Conservation (phyloP, 2,797 vertebrate species). For the Morus bassanus region DNA sequence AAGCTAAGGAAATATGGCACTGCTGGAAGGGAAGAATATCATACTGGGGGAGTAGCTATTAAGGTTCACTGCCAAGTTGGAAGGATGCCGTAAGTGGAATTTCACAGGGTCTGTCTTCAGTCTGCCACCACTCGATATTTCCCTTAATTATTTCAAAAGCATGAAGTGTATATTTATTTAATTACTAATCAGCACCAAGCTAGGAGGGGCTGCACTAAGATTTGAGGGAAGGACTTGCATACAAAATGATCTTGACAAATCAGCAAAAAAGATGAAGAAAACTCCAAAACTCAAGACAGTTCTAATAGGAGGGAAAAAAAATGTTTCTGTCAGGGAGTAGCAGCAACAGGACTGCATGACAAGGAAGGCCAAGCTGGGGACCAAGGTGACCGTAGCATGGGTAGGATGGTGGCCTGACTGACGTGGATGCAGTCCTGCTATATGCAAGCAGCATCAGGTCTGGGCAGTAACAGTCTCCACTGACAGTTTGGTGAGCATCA, state of each 20-base stretch:
- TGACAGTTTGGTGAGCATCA: not conserved
- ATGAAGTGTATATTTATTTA: conserved; percentile 68
- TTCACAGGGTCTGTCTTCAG: conserved; percentile 51
- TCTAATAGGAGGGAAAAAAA: not conserved
- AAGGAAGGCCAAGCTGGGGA: not conserved
- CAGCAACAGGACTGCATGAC: not conserved
- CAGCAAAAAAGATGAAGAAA: not conserved
- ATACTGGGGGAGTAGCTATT: conserved; percentile 45
- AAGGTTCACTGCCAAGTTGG: conserved; percentile 29
- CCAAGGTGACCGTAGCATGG: rapidly evolving
- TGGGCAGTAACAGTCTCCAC: not conserved
- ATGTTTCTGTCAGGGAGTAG: not conserved
- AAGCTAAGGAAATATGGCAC: conserved; percentile 24
- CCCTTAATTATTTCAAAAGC: conserved; percentile 64
- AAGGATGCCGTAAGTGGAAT: conserved; percentile 54
- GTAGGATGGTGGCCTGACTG: not conserved
- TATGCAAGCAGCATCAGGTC: not conserved
- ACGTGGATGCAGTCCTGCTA: not conserved
- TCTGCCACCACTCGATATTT: conserved; percentile 51
- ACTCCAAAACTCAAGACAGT: not conserved
- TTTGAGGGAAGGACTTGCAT: conserved; percentile 36
- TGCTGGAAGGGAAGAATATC: conserved; percentile 37
- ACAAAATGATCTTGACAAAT: conserved; percentile 9
- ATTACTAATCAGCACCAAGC: conserved; percentile 66
- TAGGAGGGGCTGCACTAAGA: conserved; percentile 10